Percentiles rank a stretch among this genome's conserved stretches.
Evolutionary conservation across 2,797 vertebrate genomes (phyloP).

Genomic region (Melanogrammus aeglefinus): DNA sequence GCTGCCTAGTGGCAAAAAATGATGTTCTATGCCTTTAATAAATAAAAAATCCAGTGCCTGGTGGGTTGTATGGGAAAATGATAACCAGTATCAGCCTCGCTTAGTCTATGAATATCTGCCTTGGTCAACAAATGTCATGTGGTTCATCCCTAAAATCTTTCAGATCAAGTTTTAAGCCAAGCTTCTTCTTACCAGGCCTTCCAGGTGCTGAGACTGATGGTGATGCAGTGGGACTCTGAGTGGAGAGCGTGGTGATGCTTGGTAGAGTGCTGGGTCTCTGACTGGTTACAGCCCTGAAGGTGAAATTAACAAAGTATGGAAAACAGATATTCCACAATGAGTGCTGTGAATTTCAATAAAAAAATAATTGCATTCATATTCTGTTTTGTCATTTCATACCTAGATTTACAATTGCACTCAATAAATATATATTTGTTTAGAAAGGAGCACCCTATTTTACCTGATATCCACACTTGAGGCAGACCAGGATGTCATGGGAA

Average conservation of each 20-base stretch:
- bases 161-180: constrained; percentile 12
- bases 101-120: neutral
- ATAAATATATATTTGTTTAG: neutral
- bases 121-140: neutral
- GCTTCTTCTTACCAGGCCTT: constrained; percentile 86
- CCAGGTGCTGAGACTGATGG: constrained; percentile 90
- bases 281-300: constrained; percentile 86
- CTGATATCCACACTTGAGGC: constrained; percentile 94
- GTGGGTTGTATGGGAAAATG: neutral
- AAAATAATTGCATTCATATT: neutral
- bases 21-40: too few species aligned
- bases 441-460: constrained; percentile 62
- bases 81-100: neutral
- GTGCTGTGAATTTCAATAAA: neutral
- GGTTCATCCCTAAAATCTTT: neutral
- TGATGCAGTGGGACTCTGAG: constrained; percentile 87
- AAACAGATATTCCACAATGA: neutral
- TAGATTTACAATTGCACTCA: neutral
- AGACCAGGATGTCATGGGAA: constrained; percentile 84
- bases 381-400: too few species aligned
- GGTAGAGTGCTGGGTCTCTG: constrained; percentile 85
- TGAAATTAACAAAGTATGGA: neutral
- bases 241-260: constrained; percentile 84
- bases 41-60: neutral
- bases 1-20: too few species aligned